Evolutionary conservation across 2,888 invertebrate genomes (phyloP), one percentile per base, ranked within the genome.

Genomic region (Agrotis ipsilon): DNA sequence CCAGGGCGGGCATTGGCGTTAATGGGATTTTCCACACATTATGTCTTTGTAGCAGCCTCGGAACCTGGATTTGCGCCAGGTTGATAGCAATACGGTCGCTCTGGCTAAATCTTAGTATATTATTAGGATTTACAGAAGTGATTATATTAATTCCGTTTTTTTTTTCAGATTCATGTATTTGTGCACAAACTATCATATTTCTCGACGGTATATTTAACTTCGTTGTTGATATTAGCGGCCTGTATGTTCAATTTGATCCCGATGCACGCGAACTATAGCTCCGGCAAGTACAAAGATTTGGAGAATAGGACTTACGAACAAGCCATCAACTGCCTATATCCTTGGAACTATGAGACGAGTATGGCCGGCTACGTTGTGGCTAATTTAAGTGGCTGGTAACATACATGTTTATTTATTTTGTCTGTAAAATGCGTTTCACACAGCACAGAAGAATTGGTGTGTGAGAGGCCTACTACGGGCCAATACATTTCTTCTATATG

Each of bases 251-350:
- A 78, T 46, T 16, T 78, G 27, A 80, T 78, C 16, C 82, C 84
- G 1, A 55, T 78, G 58, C 55, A 72, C 18, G 72, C 69, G 3
- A 82, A 82, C 68, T 83, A 75, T 43, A 55, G 27, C 9, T 21
- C 68, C 0, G 82, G 82, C 6, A 68, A 62, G 24, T 82, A 49
- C 45, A 68, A 61, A 0, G 51, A 67, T 16, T 58, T 84, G 9
- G 58, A 65, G 24, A 85, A 86, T 27, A 57, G 65, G 4, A 81
- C 82, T 1, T 88, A 80, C 48, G 86, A 87, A 49, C 88, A 86
- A 32, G 75, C 86, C 14, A 76, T 66, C 24, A 85, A 54, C n/a
- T 72, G 81, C 18, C 9, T 69, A 1, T 81, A 73, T 18, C 82
- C 82, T 5, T 82, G 81, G 67, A 81, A 82, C 45, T 72, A 67